Evolutionary conservation across 2,888 invertebrate species (phyloP).

Genomic region (Cephus spinipes): DNA sequence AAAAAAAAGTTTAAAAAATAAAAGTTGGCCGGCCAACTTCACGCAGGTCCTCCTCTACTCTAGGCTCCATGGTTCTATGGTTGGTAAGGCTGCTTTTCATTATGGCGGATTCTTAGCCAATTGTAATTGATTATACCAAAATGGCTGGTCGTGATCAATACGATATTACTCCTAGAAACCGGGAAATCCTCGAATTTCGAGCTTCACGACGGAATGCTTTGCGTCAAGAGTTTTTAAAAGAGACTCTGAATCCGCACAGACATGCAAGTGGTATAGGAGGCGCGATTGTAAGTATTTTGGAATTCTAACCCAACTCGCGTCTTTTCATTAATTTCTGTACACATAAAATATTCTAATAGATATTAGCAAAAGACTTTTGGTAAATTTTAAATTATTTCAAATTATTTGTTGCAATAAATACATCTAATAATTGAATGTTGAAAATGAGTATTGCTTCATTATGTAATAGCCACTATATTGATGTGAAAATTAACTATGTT

Average conservation of each 20-base stretch:
- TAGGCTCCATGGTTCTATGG: too few species aligned
- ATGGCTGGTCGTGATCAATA: conserved; percentile 65
- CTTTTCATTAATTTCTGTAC: neutral
- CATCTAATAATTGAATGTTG: neutral
- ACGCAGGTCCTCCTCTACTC: too few species aligned
- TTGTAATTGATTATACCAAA: conserved; percentile 5
- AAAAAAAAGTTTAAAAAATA: too few species aligned
- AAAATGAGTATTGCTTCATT: neutral
- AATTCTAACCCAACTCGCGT: conserved; percentile 17
- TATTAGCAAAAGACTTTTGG: neutral
- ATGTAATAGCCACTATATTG: neutral
- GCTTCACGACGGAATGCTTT: conserved; percentile 72
- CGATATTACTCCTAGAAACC: conserved; percentile 70
- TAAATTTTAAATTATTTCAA: neutral
- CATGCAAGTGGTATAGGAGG: conserved; percentile 71
- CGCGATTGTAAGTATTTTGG: conserved; percentile 74
- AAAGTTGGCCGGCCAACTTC: too few species aligned
- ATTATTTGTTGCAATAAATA: neutral
- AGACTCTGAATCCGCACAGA: conserved; percentile 77
- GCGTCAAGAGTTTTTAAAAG: conserved; percentile 80
- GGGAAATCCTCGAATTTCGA: conserved; percentile 72
- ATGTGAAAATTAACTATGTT: neutral
- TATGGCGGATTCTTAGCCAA: neutral
- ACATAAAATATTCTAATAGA: neutral
- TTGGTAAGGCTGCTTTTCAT: neutral